Evolutionary conservation across 1,140 invertebrate genomes (phyloP), one percentile per base, ranked within the genome.

Genomic region (Rhopalosiphum padi): DNA sequence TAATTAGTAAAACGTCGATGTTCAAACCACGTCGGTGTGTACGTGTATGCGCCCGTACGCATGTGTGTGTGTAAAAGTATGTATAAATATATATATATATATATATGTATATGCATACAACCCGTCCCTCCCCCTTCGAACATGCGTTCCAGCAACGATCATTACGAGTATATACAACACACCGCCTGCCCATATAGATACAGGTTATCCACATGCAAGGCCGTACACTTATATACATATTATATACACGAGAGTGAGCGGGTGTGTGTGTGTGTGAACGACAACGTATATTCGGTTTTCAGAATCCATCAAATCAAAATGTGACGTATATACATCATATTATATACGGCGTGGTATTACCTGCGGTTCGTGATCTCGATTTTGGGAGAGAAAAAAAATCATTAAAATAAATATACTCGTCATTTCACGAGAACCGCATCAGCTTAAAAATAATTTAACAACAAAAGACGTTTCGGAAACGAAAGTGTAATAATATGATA

Each of bases 1-100:
- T 93, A 93, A 93, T 93, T 93, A 93, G 91, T 93, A 93, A 93
- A 93, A 93, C 91, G 77, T 93, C 91, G 82, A 93, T 93, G 91
- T 85, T 53, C 77, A 15, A 43, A 68, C 89, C 89, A 23, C 89
- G 89, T 43, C 37, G 18, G 51, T 55, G 18, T 35, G 87, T 37
- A 35, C 85, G 85, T 25, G 85, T 21, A n/a, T 15, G 30, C 22
- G 86, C 87, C 21, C 21, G 87, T 21, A 11, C 18, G 48, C 11
- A 2, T 89, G 60, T 60, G 25, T n/a, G 60, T n/a, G 60, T 77
- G 30, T 77, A 77, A 77, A 87, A 4, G 1, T 37, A 37, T 82
- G 21, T 82, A 35, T 82, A 51, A 51, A 35, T 82, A 35, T 82
- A 21, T 82, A 48, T 48, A 77, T 82, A 37, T 37, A 30, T 37